Conservation (phyloP, 2,797 vertebrate genomes). For the Rhynchotus rufescens region DNA sequence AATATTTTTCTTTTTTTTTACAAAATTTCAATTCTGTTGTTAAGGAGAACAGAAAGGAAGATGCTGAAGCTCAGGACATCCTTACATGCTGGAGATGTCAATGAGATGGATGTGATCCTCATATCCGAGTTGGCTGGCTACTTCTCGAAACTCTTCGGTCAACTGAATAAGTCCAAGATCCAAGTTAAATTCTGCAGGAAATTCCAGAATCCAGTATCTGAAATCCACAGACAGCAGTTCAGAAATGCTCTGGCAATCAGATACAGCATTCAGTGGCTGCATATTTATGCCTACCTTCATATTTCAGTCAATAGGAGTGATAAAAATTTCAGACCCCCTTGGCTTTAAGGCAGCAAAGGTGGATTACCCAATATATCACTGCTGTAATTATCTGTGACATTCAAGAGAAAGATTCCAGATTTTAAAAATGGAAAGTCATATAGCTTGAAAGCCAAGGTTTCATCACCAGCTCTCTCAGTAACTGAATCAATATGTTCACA, state of each 20-base stretch:
- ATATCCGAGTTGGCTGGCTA: slow-evolving; percentile 87
- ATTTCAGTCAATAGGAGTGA: not conserved
- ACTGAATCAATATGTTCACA: not conserved
- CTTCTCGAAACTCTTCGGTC: slow-evolving; percentile 92
- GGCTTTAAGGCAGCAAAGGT: not conserved
- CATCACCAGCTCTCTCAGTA: not conserved
- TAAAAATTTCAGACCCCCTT: not conserved
- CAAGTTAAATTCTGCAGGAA: slow-evolving; percentile 97
- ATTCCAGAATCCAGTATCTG: slow-evolving; percentile 97
- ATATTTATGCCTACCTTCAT: not conserved
- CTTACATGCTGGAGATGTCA: slow-evolving; percentile 98
- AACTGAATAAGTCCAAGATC: slow-evolving; percentile 92
- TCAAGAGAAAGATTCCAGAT: not conserved
- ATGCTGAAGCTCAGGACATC: not conserved
- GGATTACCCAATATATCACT: not conserved
- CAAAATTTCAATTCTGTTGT: not conserved
- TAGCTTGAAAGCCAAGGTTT: not conserved
- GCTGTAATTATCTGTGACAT: not conserved
- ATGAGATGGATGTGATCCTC: slow-evolving; percentile 92
- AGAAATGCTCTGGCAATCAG: not conserved
- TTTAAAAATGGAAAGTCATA: not conserved
- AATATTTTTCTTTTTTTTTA: not conserved
- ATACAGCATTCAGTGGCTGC: not conserved
- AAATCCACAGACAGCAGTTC: slow-evolving; percentile 46
- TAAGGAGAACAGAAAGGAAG: not conserved